Percentiles rank a stretch among this genome's conserved stretches.
Evolutionary conservation across 92 coral and sea anemone genomes (phyloP).

Genomic region (Zoanthus gigantus): DNA sequence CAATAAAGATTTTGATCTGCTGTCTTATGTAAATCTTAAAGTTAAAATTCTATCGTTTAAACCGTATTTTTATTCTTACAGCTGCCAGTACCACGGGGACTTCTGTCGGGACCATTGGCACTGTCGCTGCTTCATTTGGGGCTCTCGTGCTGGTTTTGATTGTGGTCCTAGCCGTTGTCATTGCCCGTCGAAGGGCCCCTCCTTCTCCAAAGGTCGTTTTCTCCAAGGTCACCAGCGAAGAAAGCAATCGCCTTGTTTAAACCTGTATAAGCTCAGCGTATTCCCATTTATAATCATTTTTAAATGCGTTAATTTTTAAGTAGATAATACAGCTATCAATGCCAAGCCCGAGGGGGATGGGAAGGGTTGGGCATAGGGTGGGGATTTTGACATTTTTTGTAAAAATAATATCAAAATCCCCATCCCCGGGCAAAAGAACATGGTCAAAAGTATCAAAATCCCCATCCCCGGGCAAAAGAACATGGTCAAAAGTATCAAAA

Average conservation of each 20-base stretch:
- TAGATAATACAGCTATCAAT: no score
- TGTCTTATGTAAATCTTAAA: no score
- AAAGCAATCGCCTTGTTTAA: slow-evolving; percentile 75
- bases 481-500: no score
- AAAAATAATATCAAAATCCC: no score
- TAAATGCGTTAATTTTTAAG: background rate
- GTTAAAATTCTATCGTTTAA: background rate
- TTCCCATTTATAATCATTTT: background rate
- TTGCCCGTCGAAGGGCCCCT: slow-evolving; percentile 54
- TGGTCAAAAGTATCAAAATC: no score
- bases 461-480: no score
- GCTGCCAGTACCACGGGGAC: slow-evolving; percentile 37
- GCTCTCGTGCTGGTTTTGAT: slow-evolving; percentile 71
- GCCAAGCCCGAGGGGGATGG: no score
- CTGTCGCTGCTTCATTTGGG: slow-evolving; percentile 81
- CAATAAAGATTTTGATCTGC: no score
- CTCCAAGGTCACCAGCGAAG: slow-evolving; percentile 64
- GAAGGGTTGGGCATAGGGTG: no score
- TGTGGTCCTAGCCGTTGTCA: slow-evolving; percentile 70
- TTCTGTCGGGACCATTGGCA: slow-evolving; percentile 71
- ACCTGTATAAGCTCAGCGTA: background rate
- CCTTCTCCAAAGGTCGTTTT: slow-evolving; percentile 69
- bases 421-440: no score
- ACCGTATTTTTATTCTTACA: background rate
- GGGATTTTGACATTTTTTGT: no score